Base-by-base conservation (phyloP, 1,140 invertebrate species). In the Drosophila leontia region DNA sequence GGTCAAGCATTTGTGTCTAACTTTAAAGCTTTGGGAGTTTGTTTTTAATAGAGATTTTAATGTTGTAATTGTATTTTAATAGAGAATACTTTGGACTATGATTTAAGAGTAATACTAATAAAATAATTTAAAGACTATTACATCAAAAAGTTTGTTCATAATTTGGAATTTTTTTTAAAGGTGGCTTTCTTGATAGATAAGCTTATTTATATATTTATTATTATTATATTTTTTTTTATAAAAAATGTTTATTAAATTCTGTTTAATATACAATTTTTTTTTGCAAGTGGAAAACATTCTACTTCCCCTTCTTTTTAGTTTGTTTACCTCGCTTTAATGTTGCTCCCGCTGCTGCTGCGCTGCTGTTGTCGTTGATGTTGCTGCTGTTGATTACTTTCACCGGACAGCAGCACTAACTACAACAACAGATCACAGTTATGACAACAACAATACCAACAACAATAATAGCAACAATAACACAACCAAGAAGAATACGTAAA, bases 361-460 rank as follows among this genome's bases (percentile, higher is more conserved):
- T 53, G 75, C 39, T 60, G 35, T 15, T 70, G 64, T 23, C 55
- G 70, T 59, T 39, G 69, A 72, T 72, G 68, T 59, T 53, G 71
- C 78, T 84, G 82, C 70, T 84, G 81, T 78, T 85, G 82, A 85
- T 85, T 85, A 85, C 82, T 85, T 85, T 85, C 82, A 85, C 82
- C 82, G 78, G 78, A 85, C 82, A 84, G 77, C 82, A 72, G 60
- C 70, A 70, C 56, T 67, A 61, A 53, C 61, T 74, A 84, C 81
- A 84, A 69, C 76, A 80, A 84, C 42, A 32, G 35, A 78, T 59
- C 62, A 84, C 82, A 84, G 82, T 84, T 85, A 84, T 85, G 82
- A 75, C 82, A 84, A 74, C 77, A 84, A 84, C 62, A 80, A 26
- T 29, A 68, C n/a, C 37, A 44, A 50, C 63, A 68, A 71, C 41